These are phyloP conservation scores for Watsonalla cultraria DNA, from an alignment of 2,888 invertebrate species.

Conservation along the genomic window DNA sequence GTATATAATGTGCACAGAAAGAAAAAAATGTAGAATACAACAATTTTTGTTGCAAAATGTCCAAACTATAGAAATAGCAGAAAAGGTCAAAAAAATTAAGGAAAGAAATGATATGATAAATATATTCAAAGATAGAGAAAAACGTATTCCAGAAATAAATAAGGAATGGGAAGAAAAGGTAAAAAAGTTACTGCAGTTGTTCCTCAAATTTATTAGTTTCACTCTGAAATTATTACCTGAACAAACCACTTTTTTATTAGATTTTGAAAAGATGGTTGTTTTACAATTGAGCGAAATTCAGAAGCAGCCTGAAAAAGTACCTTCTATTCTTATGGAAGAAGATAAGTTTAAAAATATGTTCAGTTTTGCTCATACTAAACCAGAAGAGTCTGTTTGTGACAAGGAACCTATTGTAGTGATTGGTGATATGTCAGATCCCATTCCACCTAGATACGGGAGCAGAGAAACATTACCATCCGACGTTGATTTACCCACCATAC, in stretches of 20 bases:
- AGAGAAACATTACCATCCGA: constrained; percentile 54
- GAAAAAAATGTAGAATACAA: constrained; percentile 65
- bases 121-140: constrained; percentile 36
- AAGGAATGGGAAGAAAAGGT: constrained; percentile 61
- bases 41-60: constrained; percentile 52
- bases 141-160: constrained; percentile 44
- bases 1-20: constrained; percentile 63
- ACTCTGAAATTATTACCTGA: constrained; percentile 63
- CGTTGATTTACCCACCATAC: constrained; percentile 51
- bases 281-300: constrained; percentile 65
- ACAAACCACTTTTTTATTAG: constrained; percentile 60
- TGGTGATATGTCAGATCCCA: constrained; percentile 46
- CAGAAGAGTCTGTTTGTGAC: constrained; percentile 29
- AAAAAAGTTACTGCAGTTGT: constrained; percentile 55
- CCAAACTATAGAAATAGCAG: constrained; percentile 43
- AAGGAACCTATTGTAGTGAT: constrained; percentile 52
- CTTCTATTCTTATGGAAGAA: constrained; percentile 45
- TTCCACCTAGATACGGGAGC: constrained; percentile 49
- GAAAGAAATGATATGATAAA: constrained; percentile 40
- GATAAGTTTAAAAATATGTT: constrained; percentile 36
- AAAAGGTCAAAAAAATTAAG: constrained; percentile 47
- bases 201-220: constrained; percentile 65
- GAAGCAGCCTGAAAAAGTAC: constrained; percentile 33
- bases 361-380: constrained; percentile 33
- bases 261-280: constrained; percentile 64